phyloP scores from a whole-genome alignment of 30 jellyfish, hydroid and myxozoan genomes.

The Turritopsis rubra region DNA sequence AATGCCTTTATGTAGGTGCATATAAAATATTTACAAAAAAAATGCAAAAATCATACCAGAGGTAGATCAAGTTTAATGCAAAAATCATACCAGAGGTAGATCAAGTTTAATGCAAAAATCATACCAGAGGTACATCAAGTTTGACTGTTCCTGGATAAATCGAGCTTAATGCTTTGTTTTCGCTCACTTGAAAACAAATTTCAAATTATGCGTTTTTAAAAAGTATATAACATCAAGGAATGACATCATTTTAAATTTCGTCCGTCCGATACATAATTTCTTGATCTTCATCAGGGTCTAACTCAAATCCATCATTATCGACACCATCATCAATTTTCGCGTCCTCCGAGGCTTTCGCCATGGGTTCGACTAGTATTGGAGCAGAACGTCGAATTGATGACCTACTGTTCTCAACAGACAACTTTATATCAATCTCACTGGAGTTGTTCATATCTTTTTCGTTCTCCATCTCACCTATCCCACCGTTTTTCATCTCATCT shows the following conservation, averaged over 20 bases:
- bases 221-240: too few species aligned
- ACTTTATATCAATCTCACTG: background rate
- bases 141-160: too few species aligned
- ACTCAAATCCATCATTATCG: background rate
- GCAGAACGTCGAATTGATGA: background rate
- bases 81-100: too few species aligned
- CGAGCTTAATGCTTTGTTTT: too few species aligned
- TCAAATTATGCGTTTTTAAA: too few species aligned
- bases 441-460: background rate
- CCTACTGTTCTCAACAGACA: background rate
- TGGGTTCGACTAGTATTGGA: background rate
- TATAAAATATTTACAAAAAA: too few species aligned
- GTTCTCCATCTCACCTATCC: background rate
- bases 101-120: too few species aligned
- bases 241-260: background rate
- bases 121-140: too few species aligned
- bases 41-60: too few species aligned
- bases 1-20: too few species aligned
- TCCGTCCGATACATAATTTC: background rate
- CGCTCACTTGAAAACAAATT: too few species aligned
- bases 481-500: background rate
- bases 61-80: too few species aligned
- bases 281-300: constrained; percentile 17
- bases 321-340: constrained; percentile 2
- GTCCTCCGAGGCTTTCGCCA: constrained; percentile 11